Conservation (phyloP, 2,888 invertebrate species). For the Latheticus oryzae region DNA sequence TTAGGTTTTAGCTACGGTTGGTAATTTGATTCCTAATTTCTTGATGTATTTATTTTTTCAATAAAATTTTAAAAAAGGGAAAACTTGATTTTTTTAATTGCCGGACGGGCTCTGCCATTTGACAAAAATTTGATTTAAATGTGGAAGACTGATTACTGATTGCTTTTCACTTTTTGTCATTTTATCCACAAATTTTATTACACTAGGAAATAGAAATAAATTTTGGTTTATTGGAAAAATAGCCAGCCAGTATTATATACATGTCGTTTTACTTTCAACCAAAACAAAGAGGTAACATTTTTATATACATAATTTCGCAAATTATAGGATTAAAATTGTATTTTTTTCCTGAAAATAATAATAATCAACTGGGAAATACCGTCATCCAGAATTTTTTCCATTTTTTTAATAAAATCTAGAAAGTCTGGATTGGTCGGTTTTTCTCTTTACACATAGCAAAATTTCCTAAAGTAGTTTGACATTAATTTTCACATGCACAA, state of each 20-base stretch:
- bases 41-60: constrained; percentile 30
- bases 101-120: too few relatives aligned
- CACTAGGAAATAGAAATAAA: too few relatives aligned
- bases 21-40: constrained; percentile 60
- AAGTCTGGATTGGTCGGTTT: constrained; percentile 5
- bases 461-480: constrained; percentile 37
- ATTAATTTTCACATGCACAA: constrained; percentile 39
- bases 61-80: too few relatives aligned
- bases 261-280: constrained; percentile 12
- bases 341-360: too few relatives aligned
- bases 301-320: constrained; percentile 33
- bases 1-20: constrained; percentile 70
- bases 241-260: constrained; percentile 34
- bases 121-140: too few relatives aligned
- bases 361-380: constrained; percentile 4
- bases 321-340: constrained; percentile 34
- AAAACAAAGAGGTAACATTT: constrained; percentile 14
- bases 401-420: constrained; percentile 5
- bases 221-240: too few relatives aligned
- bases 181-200: too few relatives aligned
- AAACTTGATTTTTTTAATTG: too few relatives aligned
- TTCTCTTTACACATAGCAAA: constrained; percentile 32
- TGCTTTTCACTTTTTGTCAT: too few relatives aligned
- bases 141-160: too few relatives aligned
- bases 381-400: constrained; percentile 7